phyloP scores from a whole-genome alignment of 2,113 vertebrate species.

The Percopsis transmontana region DNA sequence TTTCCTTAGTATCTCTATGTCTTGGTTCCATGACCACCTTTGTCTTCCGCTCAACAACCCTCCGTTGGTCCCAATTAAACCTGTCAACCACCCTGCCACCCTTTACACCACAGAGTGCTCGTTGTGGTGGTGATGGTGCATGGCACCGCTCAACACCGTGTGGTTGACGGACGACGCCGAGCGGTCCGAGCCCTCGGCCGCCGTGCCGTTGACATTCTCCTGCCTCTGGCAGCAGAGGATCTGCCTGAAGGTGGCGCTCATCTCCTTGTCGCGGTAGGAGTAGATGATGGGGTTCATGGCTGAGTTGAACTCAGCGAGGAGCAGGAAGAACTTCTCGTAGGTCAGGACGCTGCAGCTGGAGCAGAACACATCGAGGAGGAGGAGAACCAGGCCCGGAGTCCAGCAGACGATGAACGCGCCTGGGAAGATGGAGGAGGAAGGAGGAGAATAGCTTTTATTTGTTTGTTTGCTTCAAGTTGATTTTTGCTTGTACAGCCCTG shows the following conservation, averaged over 20 bases:
- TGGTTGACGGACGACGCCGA: conserved; percentile 96
- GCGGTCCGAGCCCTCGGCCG: conserved; percentile 89
- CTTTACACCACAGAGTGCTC: conserved; percentile 94
- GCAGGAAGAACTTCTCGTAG: conserved; percentile 97
- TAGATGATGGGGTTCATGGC: conserved; percentile 99
- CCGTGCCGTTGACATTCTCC: conserved; percentile 85
- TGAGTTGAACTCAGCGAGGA: conserved; percentile 96
- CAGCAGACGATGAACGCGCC: conserved; percentile 98
- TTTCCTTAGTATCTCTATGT: neutral
- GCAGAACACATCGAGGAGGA: conserved; percentile 95
- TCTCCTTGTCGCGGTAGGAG: conserved; percentile 98
- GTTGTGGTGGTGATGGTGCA: conserved; percentile 81
- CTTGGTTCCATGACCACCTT: neutral
- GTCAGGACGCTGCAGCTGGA: conserved; percentile 87
- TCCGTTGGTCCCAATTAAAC: too few species aligned
- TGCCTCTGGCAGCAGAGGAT: conserved; percentile 95
- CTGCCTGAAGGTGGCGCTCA: conserved; percentile 97
- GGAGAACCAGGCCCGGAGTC: conserved; percentile 94
- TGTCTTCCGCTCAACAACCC: conserved; percentile 6
- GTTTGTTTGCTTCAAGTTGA: neutral
- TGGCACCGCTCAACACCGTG: conserved; percentile 85
- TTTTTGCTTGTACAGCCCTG: neutral
- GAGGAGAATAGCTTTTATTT: neutral
- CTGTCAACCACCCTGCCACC: too few species aligned
- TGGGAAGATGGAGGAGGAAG: conserved; percentile 48